Percentiles rank a stretch among this genome's conserved stretches.
phyloP scores from a whole-genome alignment of 2,888 invertebrate species.

The Andrena flavipes region DNA sequence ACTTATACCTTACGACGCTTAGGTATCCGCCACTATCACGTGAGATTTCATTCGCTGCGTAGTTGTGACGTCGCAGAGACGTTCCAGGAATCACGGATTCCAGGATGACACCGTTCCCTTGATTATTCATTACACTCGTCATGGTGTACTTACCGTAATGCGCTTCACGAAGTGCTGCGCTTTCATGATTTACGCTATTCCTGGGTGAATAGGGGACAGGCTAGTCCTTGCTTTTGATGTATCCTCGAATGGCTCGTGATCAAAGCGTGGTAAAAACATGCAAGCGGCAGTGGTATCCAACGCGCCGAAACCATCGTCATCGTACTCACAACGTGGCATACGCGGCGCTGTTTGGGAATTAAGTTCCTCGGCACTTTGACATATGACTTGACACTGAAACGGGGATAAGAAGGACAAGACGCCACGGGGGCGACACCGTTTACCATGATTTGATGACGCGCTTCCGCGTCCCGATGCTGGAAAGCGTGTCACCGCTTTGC shows the following conservation, averaged over 20 bases:
- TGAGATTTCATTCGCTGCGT: neutral
- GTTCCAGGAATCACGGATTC: conserved; percentile 11
- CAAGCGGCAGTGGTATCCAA: conserved; percentile 43
- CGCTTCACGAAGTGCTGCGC: conserved; percentile 40
- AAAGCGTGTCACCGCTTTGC: conserved; percentile 13
- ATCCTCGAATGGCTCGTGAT: conserved; percentile 45
- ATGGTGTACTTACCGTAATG: conserved; percentile 45
- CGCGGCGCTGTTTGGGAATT: conserved; percentile 35
- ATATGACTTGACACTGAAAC: conserved; percentile 37
- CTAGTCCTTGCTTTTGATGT: conserved; percentile 52
- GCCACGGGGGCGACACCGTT: neutral
- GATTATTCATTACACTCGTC: conserved; percentile 53
- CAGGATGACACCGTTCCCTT: conserved; percentile 29
- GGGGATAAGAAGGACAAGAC: conserved; percentile 22
- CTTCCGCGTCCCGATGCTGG: neutral
- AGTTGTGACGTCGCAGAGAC: neutral
- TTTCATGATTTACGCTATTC: conserved; percentile 54
- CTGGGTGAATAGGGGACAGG: conserved; percentile 44
- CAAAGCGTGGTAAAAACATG: conserved; percentile 55
- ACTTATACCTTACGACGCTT: neutral
- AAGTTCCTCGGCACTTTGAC: conserved; percentile 47
- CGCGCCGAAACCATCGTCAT: conserved; percentile 37
- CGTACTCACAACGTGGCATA: neutral
- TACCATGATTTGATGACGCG: conserved; percentile 35
- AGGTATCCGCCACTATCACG: neutral